A percentile compares a stretch with the other conserved stretches of the same genome.
Conservation (phyloP, 2,113 vertebrate genomes). For the Epinephelus fuscoguttatus region DNA sequence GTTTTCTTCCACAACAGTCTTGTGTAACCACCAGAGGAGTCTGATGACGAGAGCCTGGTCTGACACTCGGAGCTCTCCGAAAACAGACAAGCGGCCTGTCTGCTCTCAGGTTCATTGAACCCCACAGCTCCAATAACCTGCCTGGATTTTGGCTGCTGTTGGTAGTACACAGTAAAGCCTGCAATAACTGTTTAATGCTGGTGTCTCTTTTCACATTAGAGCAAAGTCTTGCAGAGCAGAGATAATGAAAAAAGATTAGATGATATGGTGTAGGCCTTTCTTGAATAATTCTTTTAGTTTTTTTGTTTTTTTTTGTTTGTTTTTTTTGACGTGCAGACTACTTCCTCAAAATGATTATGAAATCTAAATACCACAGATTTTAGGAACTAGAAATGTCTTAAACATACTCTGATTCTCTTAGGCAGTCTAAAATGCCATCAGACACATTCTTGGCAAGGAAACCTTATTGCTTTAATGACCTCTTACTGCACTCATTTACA, state of each 20-base stretch:
- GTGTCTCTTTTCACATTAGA: not conserved
- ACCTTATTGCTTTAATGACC: not conserved
- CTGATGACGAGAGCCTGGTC: not conserved
- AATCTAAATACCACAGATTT: conserved; percentile 7
- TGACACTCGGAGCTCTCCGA: not conserved
- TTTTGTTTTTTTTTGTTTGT: not conserved
- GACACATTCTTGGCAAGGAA: not conserved
- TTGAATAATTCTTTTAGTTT: not conserved
- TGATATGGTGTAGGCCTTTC: not conserved
- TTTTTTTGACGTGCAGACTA: not conserved
- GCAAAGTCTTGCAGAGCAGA: not conserved
- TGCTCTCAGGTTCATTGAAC: not conserved
- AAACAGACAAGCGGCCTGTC: not conserved
- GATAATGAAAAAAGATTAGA: not conserved
- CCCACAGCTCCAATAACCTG: not conserved
- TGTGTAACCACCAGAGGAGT: not conserved
- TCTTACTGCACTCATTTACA: not conserved
- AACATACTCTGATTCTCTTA: not conserved
- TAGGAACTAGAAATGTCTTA: conserved; percentile 5
- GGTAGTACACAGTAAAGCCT: not conserved
- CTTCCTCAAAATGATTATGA: not conserved
- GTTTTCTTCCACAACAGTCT: conserved; percentile 6
- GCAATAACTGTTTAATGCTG: not conserved
- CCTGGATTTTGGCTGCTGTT: not conserved
- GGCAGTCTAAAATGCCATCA: not conserved